Conservation (phyloP, 2,113 vertebrate genomes). For the Parotia lawesii region DNA sequence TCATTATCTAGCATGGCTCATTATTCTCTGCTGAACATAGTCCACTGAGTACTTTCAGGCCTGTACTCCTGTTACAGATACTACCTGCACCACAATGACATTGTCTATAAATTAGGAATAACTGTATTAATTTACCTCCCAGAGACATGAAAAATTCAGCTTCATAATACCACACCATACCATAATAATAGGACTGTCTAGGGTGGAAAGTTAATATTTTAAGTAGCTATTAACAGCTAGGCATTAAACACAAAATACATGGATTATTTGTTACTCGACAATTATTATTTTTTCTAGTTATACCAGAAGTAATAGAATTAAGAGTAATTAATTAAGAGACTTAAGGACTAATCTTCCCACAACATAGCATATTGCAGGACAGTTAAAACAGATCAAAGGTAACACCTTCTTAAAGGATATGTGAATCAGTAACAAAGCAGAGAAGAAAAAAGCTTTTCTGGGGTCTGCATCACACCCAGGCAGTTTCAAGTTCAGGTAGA, state of each 20-base stretch:
- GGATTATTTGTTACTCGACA: constrained; percentile 11
- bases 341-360: background rate
- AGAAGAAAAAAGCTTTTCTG: background rate
- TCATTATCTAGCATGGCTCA: background rate
- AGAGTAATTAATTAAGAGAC: background rate
- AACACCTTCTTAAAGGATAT: background rate
- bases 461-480: background rate
- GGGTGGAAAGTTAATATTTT: constrained; percentile 21
- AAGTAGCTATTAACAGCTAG: constrained; percentile 16
- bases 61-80: background rate
- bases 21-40: background rate
- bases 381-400: background rate
- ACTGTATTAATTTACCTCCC: background rate
- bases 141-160: background rate
- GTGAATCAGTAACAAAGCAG: background rate
- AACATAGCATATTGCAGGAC: background rate
- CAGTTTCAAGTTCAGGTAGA: background rate
- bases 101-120: background rate
- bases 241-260: background rate
- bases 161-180: too few species aligned
- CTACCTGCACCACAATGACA: background rate
- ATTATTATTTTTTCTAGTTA: background rate
- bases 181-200: background rate
- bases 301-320: background rate
- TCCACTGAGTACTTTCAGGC: background rate